Base-by-base conservation (phyloP, 1,140 invertebrate species). In the Zeugodacus cucurbitae region DNA sequence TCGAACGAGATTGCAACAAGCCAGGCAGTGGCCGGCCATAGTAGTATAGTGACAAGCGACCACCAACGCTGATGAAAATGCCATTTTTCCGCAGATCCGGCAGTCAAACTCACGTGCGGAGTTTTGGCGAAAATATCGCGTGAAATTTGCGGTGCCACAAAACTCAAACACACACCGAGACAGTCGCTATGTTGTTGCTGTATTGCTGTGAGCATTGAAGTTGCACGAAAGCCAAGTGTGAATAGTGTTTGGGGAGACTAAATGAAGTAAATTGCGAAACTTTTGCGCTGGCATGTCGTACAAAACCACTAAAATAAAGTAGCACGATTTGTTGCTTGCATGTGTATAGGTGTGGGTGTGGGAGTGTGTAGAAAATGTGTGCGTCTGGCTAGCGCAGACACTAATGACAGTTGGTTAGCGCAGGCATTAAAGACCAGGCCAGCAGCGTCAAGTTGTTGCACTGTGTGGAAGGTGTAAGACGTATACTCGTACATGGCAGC, bases 221-320 rank as follows among this genome's bases (percentile, higher is more conserved):
- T 82, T 82, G 14, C 17, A 32, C 26, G 26, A 29, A 10, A 48
- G 74, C 48, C 26, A 26, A 34, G 37, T 26, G 74, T 26, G 41
- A 82, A 34, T 34, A 74, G 34, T 29, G 11, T 41, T 20, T 14
- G 37, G 74, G 20, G 41, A 22, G 37, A 26, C 32, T 78, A 48
- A 82, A 48, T 82, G 74, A 82, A 82, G 74, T 82, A 82, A 82
- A 82, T 82, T 82, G 74, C 74, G 41, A 82, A 82, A 82, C 41
- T 82, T 82, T 82, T 82, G 74, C 26, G 74, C 44, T 82, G 74
- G 37, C 74, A 29, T 82, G 74, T 82, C 37, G 74, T 82, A 82
- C 7, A n/a, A 82, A 82, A 44, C 34, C 74, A 82, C 74, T 82
- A 82, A 82, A 82, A 82, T 82, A 82, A 82, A 78, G 70, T 82